These are phyloP conservation scores for Phalacrocorax pelagicus DNA, from an alignment of 2,113 vertebrate genomes.

Conservation along the genomic window DNA sequence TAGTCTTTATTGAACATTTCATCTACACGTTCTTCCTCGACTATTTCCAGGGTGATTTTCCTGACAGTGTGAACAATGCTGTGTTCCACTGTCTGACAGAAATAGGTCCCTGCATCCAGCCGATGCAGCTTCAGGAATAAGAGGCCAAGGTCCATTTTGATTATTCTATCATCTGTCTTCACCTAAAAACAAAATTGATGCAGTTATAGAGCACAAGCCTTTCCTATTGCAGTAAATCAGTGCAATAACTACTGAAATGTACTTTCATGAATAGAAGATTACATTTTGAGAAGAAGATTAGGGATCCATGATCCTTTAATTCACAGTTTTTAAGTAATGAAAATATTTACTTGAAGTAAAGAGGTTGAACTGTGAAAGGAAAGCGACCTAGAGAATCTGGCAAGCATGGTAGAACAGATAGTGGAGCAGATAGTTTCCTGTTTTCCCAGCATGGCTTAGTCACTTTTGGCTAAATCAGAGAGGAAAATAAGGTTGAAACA, in stretches of 20 bases:
- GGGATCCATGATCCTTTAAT: not conserved
- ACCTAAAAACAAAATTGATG: constrained; percentile 71
- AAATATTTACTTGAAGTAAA: not conserved
- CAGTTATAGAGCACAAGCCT: not conserved
- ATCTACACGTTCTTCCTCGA: constrained; percentile 83
- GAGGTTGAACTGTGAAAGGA: not conserved
- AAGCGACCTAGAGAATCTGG: not conserved
- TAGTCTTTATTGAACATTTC: constrained; percentile 75
- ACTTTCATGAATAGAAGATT: not conserved
- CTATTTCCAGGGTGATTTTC: constrained; percentile 84
- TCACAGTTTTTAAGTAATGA: not conserved
- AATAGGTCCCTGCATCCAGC: constrained; percentile 87
- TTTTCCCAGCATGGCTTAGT: not conserved
- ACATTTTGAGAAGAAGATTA: not conserved
- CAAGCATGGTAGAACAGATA: not conserved
- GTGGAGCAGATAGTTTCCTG: not conserved
- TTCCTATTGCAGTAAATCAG: not conserved
- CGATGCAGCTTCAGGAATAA: constrained; percentile 84
- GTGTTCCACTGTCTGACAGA: constrained; percentile 94
- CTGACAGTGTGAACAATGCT: constrained; percentile 88
- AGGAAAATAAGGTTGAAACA: not conserved
- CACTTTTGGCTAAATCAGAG: not conserved
- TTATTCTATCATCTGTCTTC: constrained; percentile 84
- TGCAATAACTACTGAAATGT: not conserved
- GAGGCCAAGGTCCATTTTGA: constrained; percentile 89